Evolutionary conservation across 2,888 invertebrate genomes (phyloP).

Genomic region (Dastarcus helophoroides): DNA sequence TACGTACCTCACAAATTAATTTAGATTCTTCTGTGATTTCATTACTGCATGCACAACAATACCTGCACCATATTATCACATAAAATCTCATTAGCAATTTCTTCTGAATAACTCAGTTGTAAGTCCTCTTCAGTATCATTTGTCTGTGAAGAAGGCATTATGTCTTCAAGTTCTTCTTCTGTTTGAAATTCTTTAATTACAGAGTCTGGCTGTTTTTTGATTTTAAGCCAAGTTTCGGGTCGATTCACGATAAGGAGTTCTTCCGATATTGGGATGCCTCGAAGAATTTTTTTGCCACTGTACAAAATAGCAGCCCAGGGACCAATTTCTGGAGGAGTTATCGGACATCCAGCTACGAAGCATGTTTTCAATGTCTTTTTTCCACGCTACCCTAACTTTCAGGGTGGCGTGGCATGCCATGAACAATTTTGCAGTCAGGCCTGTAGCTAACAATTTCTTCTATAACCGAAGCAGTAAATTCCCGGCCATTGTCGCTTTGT

Average conservation of each 20-base stretch:
- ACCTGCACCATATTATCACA: conserved; percentile 3
- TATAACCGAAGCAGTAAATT: conserved; percentile 18
- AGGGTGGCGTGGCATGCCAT: conserved; percentile 12
- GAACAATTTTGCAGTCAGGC: conserved; percentile 10
- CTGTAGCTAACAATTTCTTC: conserved; percentile 16
- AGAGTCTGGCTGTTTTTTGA: no score
- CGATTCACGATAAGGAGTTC: no score
- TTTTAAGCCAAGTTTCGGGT: no score
- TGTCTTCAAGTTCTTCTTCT: no score
- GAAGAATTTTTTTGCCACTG: no score
- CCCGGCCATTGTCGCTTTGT: conserved; percentile 15
- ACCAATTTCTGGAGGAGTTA: no score
- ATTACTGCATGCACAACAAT: conserved; percentile 4
- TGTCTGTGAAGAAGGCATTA: no score
- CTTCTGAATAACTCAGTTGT: background rate
- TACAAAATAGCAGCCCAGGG: no score
- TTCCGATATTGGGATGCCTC: no score
- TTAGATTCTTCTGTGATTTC: conserved; percentile 6
- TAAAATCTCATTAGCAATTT: background rate
- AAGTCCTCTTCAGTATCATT: no score
- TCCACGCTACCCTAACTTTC: no score
- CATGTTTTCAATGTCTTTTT: conserved; percentile 20
- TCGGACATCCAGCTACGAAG: conserved; percentile 14
- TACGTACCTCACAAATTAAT: conserved; percentile 5
- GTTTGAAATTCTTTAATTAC: no score